Evolutionary conservation across 2,888 invertebrate genomes (phyloP), one percentile per base, ranked within the genome.

Genomic region (Chrysolina americana): DNA sequence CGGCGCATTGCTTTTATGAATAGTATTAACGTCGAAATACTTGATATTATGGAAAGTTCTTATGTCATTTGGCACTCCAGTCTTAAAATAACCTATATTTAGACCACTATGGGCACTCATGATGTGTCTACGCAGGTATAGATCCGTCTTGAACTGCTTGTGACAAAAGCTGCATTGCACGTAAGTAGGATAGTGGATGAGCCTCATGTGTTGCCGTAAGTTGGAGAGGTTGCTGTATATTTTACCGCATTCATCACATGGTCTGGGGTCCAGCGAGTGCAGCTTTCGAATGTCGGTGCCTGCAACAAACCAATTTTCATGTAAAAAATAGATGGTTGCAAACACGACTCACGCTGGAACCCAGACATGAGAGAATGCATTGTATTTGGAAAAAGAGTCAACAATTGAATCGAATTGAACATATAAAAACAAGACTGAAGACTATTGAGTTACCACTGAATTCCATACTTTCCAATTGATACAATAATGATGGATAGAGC

Each of bases 201-300:
- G 89, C 87, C 91, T 91, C 89, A 92, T 91, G 88, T 92, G 92
- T 85, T 92, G 92, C 79, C 92, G 89, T 81, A 92, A 89, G 88
- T 92, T 92, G 82, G 91, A 91, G 83, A 92, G 89, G 88, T 92
- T 92, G 88, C 91, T 91, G 89, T 92, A 92, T 84, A 91, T 90
- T 85, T 91, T 90, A 84, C 91, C 91, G 89, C 92, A 92, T 86
- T 91, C 90, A 83, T 90, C 90, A 88, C 92, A 92, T 79, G 91
- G 91, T 85, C 91, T 89, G 81, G 89, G 89, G 83, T 89, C 89
- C 88, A 89, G 87, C 80, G 89, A 89, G 82, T 89, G 89, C 81
- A 88, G 87, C 82, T 87, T 88, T 81, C 87, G 86, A 80, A 82
- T 86, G 86, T 88, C 87, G 82, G 85, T 87, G 88, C 88, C 85